Conservation (phyloP, 2,797 vertebrate species). For the Poeciliopsis gracilis region DNA sequence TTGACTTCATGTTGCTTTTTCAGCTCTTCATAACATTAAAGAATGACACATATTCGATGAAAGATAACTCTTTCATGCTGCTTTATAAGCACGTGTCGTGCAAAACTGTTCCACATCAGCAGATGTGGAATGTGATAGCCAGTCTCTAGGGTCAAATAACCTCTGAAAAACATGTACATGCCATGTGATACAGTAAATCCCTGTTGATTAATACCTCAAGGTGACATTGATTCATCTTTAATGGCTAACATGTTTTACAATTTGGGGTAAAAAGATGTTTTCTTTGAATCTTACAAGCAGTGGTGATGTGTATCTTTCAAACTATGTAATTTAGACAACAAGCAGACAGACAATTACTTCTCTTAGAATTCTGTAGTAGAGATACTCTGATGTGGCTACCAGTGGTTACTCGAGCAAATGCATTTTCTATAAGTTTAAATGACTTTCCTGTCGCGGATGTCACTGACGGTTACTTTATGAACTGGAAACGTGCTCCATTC, state of each 20-base stretch:
- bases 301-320: conserved; percentile 16
- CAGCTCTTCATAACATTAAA: conserved; percentile 50
- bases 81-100: conserved; percentile 27
- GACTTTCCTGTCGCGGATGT: conserved; percentile 53
- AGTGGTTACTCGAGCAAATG: conserved; percentile 6
- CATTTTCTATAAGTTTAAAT: conserved; percentile 18
- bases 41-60: conserved; percentile 48
- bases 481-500: conserved; percentile 74
- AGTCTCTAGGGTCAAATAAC: conserved; percentile 14
- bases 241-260: conserved; percentile 58
- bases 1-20: conserved; percentile 52
- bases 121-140: background rate
- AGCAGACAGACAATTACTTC: conserved; percentile 21
- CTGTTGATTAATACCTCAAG: conserved; percentile 42
- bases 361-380: background rate
- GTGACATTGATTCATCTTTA: conserved; percentile 40
- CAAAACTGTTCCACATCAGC: conserved; percentile 1
- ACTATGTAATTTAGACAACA: conserved; percentile 14
- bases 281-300: conserved; percentile 27
- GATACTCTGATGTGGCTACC: conserved; percentile 23
- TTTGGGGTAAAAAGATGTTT: conserved; percentile 26
- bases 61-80: conserved; percentile 61
- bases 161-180: conserved; percentile 50
- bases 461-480: conserved; percentile 80
- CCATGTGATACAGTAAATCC: conserved; percentile 30